Percentiles rank a stretch among this genome's conserved stretches.
phyloP scores from a whole-genome alignment of 2,113 vertebrate genomes.

The Candoia aspera region DNA sequence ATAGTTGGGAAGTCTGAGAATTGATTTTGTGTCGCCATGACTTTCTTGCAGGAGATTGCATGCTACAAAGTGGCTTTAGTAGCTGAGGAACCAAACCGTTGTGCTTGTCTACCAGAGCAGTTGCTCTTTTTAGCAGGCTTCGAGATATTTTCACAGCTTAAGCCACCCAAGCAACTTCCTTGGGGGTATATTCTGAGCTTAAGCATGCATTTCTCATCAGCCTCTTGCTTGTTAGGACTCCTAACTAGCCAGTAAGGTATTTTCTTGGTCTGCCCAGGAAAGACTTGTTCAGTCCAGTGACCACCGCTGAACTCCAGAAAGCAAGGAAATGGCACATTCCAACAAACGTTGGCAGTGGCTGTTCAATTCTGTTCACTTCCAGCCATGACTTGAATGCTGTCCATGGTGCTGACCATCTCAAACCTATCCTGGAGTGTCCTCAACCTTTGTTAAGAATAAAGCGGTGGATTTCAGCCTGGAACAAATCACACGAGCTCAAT shows the following conservation, averaged over 20 bases:
- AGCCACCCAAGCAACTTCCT: not conserved
- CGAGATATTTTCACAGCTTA: not conserved
- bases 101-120: not conserved
- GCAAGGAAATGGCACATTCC: not conserved
- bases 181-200: not conserved
- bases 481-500: not conserved
- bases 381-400: not conserved
- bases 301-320: not conserved
- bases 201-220: not conserved
- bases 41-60: not conserved
- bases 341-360: not conserved
- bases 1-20: not conserved
- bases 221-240: not conserved
- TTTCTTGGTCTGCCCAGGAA: not conserved
- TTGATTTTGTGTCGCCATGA: not conserved
- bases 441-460: not conserved
- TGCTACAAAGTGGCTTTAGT: not conserved
- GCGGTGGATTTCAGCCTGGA: not conserved
- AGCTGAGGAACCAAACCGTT: not conserved
- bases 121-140: slow-evolving; percentile 10
- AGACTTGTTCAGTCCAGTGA: not conserved
- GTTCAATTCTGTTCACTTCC: not conserved
- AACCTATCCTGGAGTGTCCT: not conserved
- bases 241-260: not conserved
- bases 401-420: not conserved